Evolutionary conservation across 53 echinoderm and acorn worm species (phyloP).

Genomic region (Paracentrotus lividus): DNA sequence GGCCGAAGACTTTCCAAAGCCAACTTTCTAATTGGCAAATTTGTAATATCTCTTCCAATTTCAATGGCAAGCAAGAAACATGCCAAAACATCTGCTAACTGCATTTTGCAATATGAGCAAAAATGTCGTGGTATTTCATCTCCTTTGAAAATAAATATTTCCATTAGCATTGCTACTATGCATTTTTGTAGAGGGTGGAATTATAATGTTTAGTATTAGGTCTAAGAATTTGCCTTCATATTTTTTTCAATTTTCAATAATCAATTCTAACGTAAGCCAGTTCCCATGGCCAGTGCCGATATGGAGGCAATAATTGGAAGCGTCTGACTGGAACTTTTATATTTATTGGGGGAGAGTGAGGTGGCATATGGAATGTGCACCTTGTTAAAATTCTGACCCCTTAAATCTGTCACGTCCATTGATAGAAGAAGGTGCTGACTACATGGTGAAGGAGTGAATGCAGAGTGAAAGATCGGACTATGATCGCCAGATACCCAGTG

Average conservation of each 20-base stretch:
- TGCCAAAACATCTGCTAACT: too few relatives aligned
- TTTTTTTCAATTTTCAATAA: neutral
- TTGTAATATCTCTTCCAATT: too few relatives aligned
- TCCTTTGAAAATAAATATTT: too few relatives aligned
- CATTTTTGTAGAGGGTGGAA: too few relatives aligned
- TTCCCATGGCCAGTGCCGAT: neutral
- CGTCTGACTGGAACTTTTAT: neutral
- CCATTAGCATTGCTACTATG: too few relatives aligned
- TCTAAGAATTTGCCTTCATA: too few relatives aligned
- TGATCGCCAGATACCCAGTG: neutral
- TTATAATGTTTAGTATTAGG: too few relatives aligned
- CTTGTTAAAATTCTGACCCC: conserved; percentile 12
- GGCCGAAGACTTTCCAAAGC: too few relatives aligned
- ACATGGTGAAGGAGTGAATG: neutral
- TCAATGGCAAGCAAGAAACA: too few relatives aligned
- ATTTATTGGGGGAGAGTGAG: neutral
- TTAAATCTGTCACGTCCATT: conserved; percentile 20
- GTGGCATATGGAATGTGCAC: neutral
- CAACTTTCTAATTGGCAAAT: too few relatives aligned
- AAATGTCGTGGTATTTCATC: too few relatives aligned
- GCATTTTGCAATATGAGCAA: too few relatives aligned
- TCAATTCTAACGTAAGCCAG: neutral
- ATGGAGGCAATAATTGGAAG: neutral
- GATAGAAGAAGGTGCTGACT: neutral
- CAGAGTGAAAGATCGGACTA: neutral